Evolutionary conservation across 2,113 vertebrate genomes (phyloP), one percentile per base, ranked within the genome.

Genomic region (Empidonax alnorum): DNA sequence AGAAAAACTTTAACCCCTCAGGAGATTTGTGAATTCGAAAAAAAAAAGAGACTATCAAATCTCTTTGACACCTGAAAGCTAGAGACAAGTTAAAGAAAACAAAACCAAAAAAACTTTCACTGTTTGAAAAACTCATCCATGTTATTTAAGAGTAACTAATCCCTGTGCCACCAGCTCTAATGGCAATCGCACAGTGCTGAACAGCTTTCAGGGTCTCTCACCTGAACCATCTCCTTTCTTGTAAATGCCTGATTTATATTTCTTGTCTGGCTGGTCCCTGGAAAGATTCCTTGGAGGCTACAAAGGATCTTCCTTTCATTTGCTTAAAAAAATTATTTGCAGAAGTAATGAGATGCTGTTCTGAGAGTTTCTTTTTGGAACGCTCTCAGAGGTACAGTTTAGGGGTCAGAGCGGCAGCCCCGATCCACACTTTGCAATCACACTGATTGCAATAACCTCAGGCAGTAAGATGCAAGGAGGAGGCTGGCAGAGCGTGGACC

Each of bases 281-380:
- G 61, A 67, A 94, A 96, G 49, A 89, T 75, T 58, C 65, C 39
- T 81, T 80, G 49, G 84, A 97, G 73, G 33, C 76, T 61, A 88
- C 72, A 90, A 69, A 89, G 37, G 12, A 46, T 79, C 50, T 50
- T 95, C 69, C 46, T 72, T 82, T 73, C 42, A 56, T 79, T 68
- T 78, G 41, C 77, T 94, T 71, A 49, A 84, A 90, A 87, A 71
- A 27, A 20, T 39, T 14, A 10, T 92, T 77, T 79, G 25, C 20
- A 67, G 63, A 89, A 91, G 68, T 74, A 82, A 85, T 30, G n/a
- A 68, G 67, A 39, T 27, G 7, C 71, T 9, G 6, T 77, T 87
- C 39, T 23, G 59, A 68, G 39, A 13, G 19, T 50, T 87, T 37
- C 58, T 49, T 84, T 77, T 7, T 42, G 27, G 68, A 61, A 84